Evolutionary conservation across 2,888 invertebrate genomes (phyloP), one percentile per base, ranked within the genome.

Genomic region (Nymphalis c-album): DNA sequence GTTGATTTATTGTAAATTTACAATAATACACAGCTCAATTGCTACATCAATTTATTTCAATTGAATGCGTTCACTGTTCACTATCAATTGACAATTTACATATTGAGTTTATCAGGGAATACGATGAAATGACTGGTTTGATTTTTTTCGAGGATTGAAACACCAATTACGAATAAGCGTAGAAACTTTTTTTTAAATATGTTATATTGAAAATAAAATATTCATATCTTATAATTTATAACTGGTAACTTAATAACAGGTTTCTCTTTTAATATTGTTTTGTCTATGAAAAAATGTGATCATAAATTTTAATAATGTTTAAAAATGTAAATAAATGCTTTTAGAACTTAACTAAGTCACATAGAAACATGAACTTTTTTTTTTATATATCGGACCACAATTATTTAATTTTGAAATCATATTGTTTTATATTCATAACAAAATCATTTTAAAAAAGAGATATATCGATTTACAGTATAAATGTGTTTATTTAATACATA

Each of bases 41-140:
- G 48, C 76, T 74, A 77, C 77, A 79, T 78, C 84, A 87, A 88
- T 88, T 86, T 83, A 77, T 82, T 82, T 81, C 87, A 88, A 88
- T 88, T 87, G 81, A 80, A 78, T 75, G 76, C 73, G 76, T 77
- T 40, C 76, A 68, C 75, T 66, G 68, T 73, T 76, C 73, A 71
- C 78, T 80, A 79, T 76, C 87, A 85, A 86, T 86, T 87, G 82
- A 76, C 74, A 71, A 16, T 53, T 46, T 16, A 51, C 13, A 51
- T 22, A 22, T 18, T 50, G 48, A 70, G 71, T 67, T 77, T 78
- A 79, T 78, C 77, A 77, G 75, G 77, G 78, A 80, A 78, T 51
- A 59, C 73, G 64, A 35, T 69, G 65, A 61, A 59, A 64, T 59
- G 45, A 61, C 53, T 45, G 31, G 45, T 22, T 55, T 17, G 26